Base-by-base conservation (phyloP, 1,140 invertebrate species). In the Listronotus oregonensis region DNA sequence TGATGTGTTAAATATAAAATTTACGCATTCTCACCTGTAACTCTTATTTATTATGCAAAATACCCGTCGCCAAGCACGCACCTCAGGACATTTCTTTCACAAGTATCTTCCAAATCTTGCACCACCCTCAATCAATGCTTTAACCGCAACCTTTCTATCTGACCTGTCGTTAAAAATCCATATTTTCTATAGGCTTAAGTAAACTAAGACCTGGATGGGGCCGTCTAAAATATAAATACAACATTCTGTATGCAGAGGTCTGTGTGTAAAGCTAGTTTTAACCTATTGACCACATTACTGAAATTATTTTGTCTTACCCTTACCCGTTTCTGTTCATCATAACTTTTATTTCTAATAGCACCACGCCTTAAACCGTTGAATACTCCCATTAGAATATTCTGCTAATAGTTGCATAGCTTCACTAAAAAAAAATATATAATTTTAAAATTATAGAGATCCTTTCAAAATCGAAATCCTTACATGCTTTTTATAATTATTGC, bases 61-160 rank as follows among this genome's bases (percentile, higher is more conserved):
- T 87, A 86, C 39, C 85, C 85, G 75, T 93, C 90, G 58, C 82
- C 78, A 49, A 85, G 76, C 51, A 93, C 87, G 75, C 89, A 93
- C 68, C 94, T 85, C 1, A 98, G 84, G 12, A 96, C 90, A 77
- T 96, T 97, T 72, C 88, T 90, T 80, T 95, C 95, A 42, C 92
- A 90, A 54, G 89, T 91, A 75, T 97, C 94, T 79, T 98, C 95
- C 51, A 98, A 83, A 70, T 89, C 90, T 73, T 96, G 92, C 49
- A 99, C 95, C 4, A 98, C 96, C 68, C 89, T 85, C 3, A 98
- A 81, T n/a, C 97, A 82, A 79, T 98, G 93, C 75, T 97, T 97
- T 18, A 98, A 83, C 51, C 97, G 82, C 43, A 98, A 81, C 70
- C 91, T 88, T 78, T 98, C 95, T 69, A 99, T 98, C 46, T 87